Base-by-base conservation (phyloP, 1,140 invertebrate genomes). In the Acyrthosiphon pisum region DNA sequence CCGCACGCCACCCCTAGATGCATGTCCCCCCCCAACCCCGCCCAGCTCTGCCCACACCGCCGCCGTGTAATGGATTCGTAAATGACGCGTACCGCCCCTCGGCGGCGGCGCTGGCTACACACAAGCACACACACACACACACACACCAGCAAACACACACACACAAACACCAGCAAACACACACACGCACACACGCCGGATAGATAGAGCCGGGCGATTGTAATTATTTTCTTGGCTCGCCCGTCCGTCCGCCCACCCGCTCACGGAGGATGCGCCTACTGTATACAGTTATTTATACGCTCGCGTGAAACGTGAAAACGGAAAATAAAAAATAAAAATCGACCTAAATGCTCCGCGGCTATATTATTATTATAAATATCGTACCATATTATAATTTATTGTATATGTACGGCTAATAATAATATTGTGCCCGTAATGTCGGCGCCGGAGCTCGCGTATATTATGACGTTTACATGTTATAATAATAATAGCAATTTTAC, bases 51-150 rank as follows among this genome's bases (percentile, higher is more conserved):
- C 30, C 60, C 60, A n/a, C 68, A n/a, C 23, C 53, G 41, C 56
- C 23, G 68, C 90, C 60, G 60, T 92, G 81, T 93, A 93, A 93
- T 93, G 91, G 91, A 86, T 93, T 93, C 81, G 41, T 93, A 93
- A 93, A 93, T 93, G 91, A 93, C 48, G 91, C 91, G 91, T 86
- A 93, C 91, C 91, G 76, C 91, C 91, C 91, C 91, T 93, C 48
- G 91, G 91, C 81, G 3, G 91, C 76, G 8, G 41, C 26, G 44
- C 84, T n/a, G 86, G 46, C 86, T 87, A 48, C 30, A 46, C 84
- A 30, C 41, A n/a, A 9, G 30, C 41, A 46, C 41, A 86, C 44
- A 14, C 41, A 46, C 83, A 86, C 23, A 48, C 81, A 26, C 46
- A 50, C 30, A 60, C 88, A 14, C 6, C 41, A 35, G 50, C 23